These are phyloP conservation scores for Arnoldichthys spilopterus DNA, from an alignment of 2,797 vertebrate species.

Conservation along the genomic window DNA sequence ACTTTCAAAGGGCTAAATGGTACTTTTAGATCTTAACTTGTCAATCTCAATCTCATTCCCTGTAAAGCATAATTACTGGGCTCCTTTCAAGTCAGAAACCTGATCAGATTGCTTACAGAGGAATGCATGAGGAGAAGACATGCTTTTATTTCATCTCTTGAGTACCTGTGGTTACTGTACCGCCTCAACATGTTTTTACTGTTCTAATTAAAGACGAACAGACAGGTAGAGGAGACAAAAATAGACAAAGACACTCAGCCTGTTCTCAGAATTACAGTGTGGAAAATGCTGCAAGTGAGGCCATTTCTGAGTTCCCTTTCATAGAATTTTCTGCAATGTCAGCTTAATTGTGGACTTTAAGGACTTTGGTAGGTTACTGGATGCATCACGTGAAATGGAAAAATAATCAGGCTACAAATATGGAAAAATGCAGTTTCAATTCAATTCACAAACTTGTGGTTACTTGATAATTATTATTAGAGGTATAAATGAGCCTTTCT, in stretches of 20 bases:
- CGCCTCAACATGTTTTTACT: slow-evolving; percentile 63
- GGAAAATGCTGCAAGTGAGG: slow-evolving; percentile 24
- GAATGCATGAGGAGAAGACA: slow-evolving; percentile 61
- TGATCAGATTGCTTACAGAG: slow-evolving; percentile 51
- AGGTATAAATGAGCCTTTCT: too few species aligned
- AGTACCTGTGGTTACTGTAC: slow-evolving; percentile 60
- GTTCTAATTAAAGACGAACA: slow-evolving; percentile 55
- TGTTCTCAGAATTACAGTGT: slow-evolving; percentile 13
- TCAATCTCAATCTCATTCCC: slow-evolving; percentile 45
- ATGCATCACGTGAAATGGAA: neutral
- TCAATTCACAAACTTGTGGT: too few species aligned
- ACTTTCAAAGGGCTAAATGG: slow-evolving; percentile 45
- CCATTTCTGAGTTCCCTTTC: slow-evolving; percentile 3
- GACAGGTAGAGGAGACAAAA: slow-evolving; percentile 47
- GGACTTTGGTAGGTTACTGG: neutral
- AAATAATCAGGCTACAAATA: neutral
- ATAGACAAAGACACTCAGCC: slow-evolving; percentile 31
- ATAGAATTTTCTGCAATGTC: neutral
- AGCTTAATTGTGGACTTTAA: neutral
- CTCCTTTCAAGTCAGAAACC: slow-evolving; percentile 54
- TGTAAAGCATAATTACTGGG: slow-evolving; percentile 42
- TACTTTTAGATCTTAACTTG: slow-evolving; percentile 47
- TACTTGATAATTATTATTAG: too few species aligned
- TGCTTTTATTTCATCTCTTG: slow-evolving; percentile 60
- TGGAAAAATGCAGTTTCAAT: neutral